phyloP scores from a whole-genome alignment of 2,797 vertebrate species.

The Eulemur mongoz region DNA sequence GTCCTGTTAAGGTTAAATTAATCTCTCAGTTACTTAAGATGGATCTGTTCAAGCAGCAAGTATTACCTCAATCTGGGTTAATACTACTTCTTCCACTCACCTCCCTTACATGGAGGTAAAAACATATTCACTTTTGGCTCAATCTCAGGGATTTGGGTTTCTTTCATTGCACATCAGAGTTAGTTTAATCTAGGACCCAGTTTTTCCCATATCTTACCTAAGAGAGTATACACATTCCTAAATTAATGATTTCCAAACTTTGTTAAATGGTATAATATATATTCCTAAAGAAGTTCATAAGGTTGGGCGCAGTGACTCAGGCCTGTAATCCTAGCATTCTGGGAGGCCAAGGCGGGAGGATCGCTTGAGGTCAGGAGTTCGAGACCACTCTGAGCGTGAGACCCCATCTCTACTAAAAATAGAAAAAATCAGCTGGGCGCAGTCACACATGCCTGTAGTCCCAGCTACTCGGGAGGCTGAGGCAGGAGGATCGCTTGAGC shows the following conservation, averaged over 20 bases:
- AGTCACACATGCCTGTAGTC: too few species aligned
- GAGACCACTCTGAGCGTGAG: background rate
- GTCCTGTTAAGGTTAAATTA: constrained; percentile 13
- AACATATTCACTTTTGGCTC: background rate
- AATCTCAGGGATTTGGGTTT: background rate
- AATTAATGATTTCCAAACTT: background rate
- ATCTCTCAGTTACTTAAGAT: background rate
- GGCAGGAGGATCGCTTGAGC: too few species aligned
- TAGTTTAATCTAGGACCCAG: background rate
- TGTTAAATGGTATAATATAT: background rate
- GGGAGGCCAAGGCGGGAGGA: background rate
- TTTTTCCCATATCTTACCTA: background rate
- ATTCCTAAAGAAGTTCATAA: constrained; percentile 20
- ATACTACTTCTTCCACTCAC: background rate
- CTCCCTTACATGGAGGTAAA: background rate
- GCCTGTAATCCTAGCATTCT: background rate
- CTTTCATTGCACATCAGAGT: constrained; percentile 31
- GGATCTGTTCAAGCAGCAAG: background rate
- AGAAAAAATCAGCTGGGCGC: too few species aligned
- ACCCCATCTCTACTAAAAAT: too few species aligned
- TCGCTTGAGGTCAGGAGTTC: background rate
- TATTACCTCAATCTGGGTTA: background rate
- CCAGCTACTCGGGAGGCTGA: too few species aligned
- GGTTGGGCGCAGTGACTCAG: background rate
- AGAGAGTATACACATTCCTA: background rate